Evolutionary conservation across 2,888 invertebrate species (phyloP), one percentile per base, ranked within the genome.

Genomic region (Micoletzkya japonica): DNA sequence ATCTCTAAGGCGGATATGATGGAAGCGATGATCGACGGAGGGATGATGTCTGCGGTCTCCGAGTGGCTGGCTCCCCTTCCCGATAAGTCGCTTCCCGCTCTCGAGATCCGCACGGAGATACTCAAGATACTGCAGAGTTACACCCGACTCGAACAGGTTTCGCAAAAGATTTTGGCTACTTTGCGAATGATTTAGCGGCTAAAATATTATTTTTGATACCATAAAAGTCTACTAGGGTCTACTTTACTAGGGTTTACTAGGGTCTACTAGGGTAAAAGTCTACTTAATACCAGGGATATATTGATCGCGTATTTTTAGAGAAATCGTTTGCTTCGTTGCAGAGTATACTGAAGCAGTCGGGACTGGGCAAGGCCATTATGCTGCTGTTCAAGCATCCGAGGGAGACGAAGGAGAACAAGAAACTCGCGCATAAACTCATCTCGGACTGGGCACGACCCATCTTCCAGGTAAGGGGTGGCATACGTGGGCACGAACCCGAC

Each of bases 1-100:
- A 37, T 14, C 4, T 70, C 74, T 37, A 56, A 87, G 78, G 81
- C 87, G 83, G 96, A 97, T 88, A 89, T 98, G 78, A 94, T 95
- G 87, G 89, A 94, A 76, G 95, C 96, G 0, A 95, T 98, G 88
- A 90, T 98, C 69, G 98, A 98, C 86, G 94, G 95, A 87, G 96
- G 96, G 10, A 86, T 88, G 71, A 84, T 88, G 59, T 80, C 84
- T 73, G 87, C 87, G 26, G 85, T 88, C 64, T 87, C 88, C n/a
- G 97, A 97, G 88, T 98, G 98, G 98, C 88, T 98, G 69, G 95
- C 97, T 20, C 98, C 98, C 0, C 91, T 99, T 90, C 97, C 97
- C 39, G 96, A 96, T 88, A 91, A 95, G 79, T 64, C 57, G 78
- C 90, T 99, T 85, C 97, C 98, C 0, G 93, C 96, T 75, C 88